A percentile compares a stretch with the other conserved stretches of the same genome.
Evolutionary conservation across 2,888 invertebrate genomes (phyloP).

Genomic region (Tetropium fuscum): DNA sequence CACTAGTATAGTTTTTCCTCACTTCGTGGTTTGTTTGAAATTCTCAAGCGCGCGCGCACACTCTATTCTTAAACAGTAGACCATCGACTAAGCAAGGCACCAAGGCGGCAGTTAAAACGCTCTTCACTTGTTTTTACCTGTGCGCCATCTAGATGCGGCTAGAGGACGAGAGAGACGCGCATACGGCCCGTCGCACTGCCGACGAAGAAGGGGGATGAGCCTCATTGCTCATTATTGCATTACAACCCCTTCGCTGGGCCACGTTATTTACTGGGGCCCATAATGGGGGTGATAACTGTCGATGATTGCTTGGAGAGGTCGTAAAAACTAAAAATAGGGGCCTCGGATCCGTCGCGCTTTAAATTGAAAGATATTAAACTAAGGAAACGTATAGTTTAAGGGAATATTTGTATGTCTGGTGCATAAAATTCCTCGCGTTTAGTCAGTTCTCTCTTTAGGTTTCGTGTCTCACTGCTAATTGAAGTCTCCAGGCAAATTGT

Average conservation of each 20-base stretch:
- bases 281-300: conserved; percentile 18
- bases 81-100: conserved; percentile 65
- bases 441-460: background rate
- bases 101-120: conserved; percentile 58
- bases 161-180: conserved; percentile 35
- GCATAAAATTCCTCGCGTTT: background rate
- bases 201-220: conserved; percentile 28
- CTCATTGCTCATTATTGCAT: conserved; percentile 40
- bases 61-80: conserved; percentile 70
- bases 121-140: conserved; percentile 60
- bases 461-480: background rate
- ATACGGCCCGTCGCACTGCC: background rate
- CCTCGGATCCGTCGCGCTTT: too few species aligned
- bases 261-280: conserved; percentile 11
- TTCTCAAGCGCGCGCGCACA: conserved; percentile 70
- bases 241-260: conserved; percentile 35
- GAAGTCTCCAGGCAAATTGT: too few species aligned
- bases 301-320: conserved; percentile 11
- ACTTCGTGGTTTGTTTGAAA: conserved; percentile 32
- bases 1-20: too few species aligned
- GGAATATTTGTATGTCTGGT: too few species aligned
- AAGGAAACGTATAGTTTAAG: too few species aligned
- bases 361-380: too few species aligned
- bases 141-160: conserved; percentile 61
- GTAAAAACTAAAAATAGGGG: too few species aligned